Percentiles rank a stretch among this genome's conserved stretches.
Conservation (phyloP, 1,140 invertebrate species). For the Acarapis woodi region DNA sequence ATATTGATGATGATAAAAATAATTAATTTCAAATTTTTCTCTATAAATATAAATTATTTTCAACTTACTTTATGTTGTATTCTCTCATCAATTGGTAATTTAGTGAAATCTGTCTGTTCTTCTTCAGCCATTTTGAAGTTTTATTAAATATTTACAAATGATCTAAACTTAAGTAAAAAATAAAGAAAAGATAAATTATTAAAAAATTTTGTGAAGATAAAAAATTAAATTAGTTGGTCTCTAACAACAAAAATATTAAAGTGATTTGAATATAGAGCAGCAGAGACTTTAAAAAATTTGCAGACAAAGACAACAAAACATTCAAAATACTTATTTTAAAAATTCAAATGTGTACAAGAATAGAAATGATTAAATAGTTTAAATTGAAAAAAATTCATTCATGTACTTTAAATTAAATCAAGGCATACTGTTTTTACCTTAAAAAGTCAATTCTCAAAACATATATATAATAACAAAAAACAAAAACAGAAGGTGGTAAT, state of each 20-base stretch:
- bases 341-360: too few species aligned
- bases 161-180: neutral
- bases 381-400: neutral
- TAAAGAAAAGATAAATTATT: too few species aligned
- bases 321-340: too few species aligned
- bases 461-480: neutral
- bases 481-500: neutral
- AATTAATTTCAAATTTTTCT: neutral
- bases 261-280: neutral
- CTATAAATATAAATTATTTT: too few species aligned
- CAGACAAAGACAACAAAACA: neutral
- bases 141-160: neutral
- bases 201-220: neutral
- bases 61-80: slow-evolving; percentile 53
- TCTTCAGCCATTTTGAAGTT: slow-evolving; percentile 18
- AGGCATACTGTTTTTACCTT: neutral
- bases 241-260: neutral
- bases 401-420: neutral
- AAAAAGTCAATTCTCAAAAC: neutral
- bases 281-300: neutral
- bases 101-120: slow-evolving; percentile 68
- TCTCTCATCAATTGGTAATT: slow-evolving; percentile 63
- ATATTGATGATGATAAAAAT: slow-evolving; percentile 3
- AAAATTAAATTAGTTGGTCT: neutral
- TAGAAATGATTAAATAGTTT: too few species aligned